Base-by-base conservation (phyloP, 2,113 vertebrate species). In the Chaetodon trifascialis region DNA sequence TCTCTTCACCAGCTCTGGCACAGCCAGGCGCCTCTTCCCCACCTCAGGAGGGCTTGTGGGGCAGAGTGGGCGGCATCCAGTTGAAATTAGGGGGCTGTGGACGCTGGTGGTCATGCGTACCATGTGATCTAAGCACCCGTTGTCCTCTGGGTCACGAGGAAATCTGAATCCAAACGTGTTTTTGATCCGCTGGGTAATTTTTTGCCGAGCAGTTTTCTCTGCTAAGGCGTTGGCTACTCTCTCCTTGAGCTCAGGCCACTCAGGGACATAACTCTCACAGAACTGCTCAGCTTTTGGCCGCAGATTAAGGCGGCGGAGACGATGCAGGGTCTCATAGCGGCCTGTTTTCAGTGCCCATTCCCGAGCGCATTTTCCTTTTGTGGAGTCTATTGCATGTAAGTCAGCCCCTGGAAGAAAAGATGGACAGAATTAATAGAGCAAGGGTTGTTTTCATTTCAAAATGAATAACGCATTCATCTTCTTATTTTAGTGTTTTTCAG, bases 51-150 rank as follows among this genome's bases (percentile, higher is more conserved):
- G 96, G 72, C 89, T 95, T 1, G 94, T 92, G 0, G 97, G 96
- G 84, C 96, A 97, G 19, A 98, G 0, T 0, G 96, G 96, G 21
- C 84, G 95, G 82, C 97, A 98, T 60, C 95, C 96, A 0, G 95
- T 97, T 87, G 86, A 89, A 73, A 98, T 92, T 0, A 98, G 95
- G 0, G 97, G 97, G 84, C 97, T 97, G 90, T 92, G 94, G 0
- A 98, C 69, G 67, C 96, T 91, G 21, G 97, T 98, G 47, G 96
- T 98, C 76, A 97, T 92, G 60, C 95, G 96, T 78, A 98, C 97
- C 93, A 97, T 95, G 91, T 97, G 97, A 89, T 98, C 97, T 91
- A 97, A 58, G 64, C 96, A 96, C 0, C 97, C 97, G 0, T 96
- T 94, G 21, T 96, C 95, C 87, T 95, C 54, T 0, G 96, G 95